Conservation (phyloP, 2,797 vertebrate genomes). For the Acrossocheilus fasciatus region DNA sequence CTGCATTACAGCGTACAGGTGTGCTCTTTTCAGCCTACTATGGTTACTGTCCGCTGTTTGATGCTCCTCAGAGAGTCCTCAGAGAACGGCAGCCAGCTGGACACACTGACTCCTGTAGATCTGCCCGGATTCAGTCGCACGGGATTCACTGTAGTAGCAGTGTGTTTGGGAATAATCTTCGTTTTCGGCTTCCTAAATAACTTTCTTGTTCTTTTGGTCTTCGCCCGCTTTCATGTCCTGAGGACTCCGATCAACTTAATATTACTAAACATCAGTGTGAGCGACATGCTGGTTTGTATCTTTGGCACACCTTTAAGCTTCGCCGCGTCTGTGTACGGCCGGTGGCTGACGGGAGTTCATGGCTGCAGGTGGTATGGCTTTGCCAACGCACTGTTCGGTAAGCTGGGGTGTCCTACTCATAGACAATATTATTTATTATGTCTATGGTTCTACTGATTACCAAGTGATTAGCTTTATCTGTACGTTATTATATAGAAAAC, state of each 20-base stretch:
- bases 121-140: conserved; percentile 57
- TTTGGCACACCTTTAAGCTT: conserved; percentile 76
- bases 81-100: conserved; percentile 20
- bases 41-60: not conserved
- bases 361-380: conserved; percentile 81
- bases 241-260: conserved; percentile 77
- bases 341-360: conserved; percentile 74
- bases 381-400: conserved; percentile 78
- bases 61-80: not conserved
- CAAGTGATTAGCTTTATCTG: not conserved
- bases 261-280: conserved; percentile 77
- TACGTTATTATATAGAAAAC: not conserved
- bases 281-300: conserved; percentile 78
- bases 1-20: not conserved
- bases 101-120: conserved; percentile 12
- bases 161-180: conserved; percentile 72
- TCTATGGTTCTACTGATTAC: not conserved
- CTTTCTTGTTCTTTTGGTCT: conserved; percentile 74
- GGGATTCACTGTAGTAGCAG: conserved; percentile 64
- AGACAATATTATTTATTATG: too few species aligned
- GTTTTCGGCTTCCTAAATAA: conserved; percentile 76
- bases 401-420: conserved; percentile 35
- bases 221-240: conserved; percentile 72
- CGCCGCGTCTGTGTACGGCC: conserved; percentile 62
- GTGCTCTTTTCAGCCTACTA: not conserved